Percentiles rank a stretch among this genome's conserved stretches.
Evolutionary conservation across 2,888 invertebrate species (phyloP).

Genomic region (Polyommatus icarus): DNA sequence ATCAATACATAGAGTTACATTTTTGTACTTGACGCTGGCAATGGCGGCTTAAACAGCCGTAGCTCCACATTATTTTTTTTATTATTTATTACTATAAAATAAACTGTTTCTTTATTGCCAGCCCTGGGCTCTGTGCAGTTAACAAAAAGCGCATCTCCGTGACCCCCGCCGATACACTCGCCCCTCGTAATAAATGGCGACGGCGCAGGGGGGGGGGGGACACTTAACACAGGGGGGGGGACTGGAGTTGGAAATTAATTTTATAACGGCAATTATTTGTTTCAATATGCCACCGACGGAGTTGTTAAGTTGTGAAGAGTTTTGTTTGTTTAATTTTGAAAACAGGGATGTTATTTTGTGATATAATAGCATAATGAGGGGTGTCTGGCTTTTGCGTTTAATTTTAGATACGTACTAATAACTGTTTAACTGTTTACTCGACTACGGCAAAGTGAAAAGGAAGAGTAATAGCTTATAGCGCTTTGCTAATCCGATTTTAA

Average conservation of each 20-base stretch:
- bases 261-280: slow-evolving; percentile 21
- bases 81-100: too few species aligned
- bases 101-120: too few species aligned
- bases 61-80: too few species aligned
- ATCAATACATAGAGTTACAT: too few species aligned
- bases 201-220: background rate
- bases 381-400: background rate
- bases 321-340: background rate
- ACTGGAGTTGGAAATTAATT: slow-evolving; percentile 30
- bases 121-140: slow-evolving; percentile 51
- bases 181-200: slow-evolving; percentile 19
- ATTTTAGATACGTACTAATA: too few species aligned
- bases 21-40: too few species aligned
- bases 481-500: too few species aligned
- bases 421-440: too few species aligned
- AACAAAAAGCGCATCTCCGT: slow-evolving; percentile 67
- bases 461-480: too few species aligned
- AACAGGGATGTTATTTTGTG: background rate
- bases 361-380: background rate
- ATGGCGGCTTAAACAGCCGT: too few species aligned
- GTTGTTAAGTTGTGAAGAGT: background rate
- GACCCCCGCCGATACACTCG: slow-evolving; percentile 51
- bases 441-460: too few species aligned
- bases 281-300: background rate
- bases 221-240: background rate